Conservation (phyloP, 2,888 invertebrate genomes). For the Cyrtodaria siliqua region DNA sequence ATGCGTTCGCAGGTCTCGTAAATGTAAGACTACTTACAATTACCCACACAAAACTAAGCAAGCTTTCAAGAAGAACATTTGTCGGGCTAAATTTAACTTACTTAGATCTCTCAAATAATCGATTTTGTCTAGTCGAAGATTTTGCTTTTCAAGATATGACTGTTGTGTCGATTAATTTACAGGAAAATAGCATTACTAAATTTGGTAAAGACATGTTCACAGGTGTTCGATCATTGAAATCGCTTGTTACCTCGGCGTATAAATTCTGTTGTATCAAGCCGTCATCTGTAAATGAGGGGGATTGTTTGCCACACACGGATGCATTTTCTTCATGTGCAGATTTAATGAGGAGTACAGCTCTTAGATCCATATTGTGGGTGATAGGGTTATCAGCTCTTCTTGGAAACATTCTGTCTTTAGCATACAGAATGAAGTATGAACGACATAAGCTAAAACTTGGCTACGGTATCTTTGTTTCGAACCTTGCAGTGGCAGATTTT, state of each 20-base stretch:
- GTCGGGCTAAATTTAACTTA: not conserved
- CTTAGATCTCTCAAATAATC: not conserved
- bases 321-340: slow-evolving; percentile 69
- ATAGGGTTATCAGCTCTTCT: slow-evolving; percentile 55
- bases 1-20: not conserved
- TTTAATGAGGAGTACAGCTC: slow-evolving; percentile 60
- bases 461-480: slow-evolving; percentile 52
- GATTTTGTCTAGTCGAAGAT: not conserved
- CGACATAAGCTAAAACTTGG: slow-evolving; percentile 24
- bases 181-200: not conserved
- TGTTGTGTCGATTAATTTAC: not conserved
- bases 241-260: not conserved
- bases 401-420: slow-evolving; percentile 58
- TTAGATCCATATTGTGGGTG: slow-evolving; percentile 61
- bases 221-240: slow-evolving; percentile 3
- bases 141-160: not conserved
- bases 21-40: not conserved
- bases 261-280: slow-evolving; percentile 22
- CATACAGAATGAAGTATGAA: slow-evolving; percentile 37
- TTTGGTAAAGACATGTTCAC: slow-evolving; percentile 2
- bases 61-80: not conserved
- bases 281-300: slow-evolving; percentile 42
- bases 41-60: not conserved
- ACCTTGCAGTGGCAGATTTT: slow-evolving; percentile 51
- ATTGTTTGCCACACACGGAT: slow-evolving; percentile 42